Evolutionary conservation across 2,113 vertebrate species (phyloP).

Genomic region (Oenanthe melanoleuca): DNA sequence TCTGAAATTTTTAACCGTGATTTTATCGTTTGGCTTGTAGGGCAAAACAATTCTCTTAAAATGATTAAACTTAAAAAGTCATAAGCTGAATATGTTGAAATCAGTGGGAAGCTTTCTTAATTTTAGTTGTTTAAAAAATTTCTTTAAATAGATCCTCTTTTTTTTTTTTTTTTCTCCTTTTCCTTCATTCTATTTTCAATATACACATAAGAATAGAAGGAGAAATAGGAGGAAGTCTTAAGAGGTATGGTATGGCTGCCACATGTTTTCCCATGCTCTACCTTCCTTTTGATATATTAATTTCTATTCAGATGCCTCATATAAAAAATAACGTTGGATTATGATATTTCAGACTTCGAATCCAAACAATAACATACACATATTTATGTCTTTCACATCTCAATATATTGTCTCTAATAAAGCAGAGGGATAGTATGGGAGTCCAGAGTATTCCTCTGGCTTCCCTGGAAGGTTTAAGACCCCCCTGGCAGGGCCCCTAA

Average conservation of each 20-base stretch:
- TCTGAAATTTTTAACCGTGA: background rate
- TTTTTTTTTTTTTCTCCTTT: accelerated
- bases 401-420: background rate
- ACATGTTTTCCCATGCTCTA: background rate
- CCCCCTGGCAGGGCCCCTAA: too few species aligned
- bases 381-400: background rate
- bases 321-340: background rate
- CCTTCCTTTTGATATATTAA: background rate
- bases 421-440: background rate
- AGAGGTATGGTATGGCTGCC: background rate
- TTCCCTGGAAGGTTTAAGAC: too few species aligned
- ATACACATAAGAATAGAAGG: background rate
- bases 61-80: background rate
- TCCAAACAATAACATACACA: background rate
- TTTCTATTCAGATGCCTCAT: background rate
- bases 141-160: background rate
- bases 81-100: background rate
- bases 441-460: too few species aligned
- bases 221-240: background rate
- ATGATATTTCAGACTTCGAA: background rate
- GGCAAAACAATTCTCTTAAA: background rate
- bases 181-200: background rate
- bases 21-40: background rate
- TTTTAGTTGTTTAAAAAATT: background rate
- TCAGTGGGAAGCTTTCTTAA: background rate